phyloP scores from a whole-genome alignment of 2,797 vertebrate species.

The Erithacus rubecula region DNA sequence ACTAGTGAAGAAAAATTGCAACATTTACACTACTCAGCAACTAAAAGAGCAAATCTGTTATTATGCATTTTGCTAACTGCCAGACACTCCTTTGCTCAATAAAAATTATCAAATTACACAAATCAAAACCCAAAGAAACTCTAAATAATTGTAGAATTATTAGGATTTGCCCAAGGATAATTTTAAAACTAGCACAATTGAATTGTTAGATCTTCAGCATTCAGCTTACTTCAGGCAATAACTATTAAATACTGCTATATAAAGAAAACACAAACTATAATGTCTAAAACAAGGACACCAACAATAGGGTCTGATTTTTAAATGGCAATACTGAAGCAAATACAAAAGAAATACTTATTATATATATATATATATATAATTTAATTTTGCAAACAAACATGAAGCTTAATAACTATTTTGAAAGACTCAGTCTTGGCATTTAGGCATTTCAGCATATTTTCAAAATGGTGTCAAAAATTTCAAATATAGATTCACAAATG shows the following conservation, averaged over 20 bases:
- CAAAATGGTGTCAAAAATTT: not conserved
- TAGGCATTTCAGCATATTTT: not conserved
- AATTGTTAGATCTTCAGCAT: not conserved
- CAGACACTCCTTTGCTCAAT: not conserved
- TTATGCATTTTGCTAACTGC: conserved; percentile 1
- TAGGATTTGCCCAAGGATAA: not conserved
- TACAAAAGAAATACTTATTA: not conserved
- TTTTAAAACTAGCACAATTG: not conserved
- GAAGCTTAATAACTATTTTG: not conserved
- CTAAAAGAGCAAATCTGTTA: not conserved
- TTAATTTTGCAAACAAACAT: not conserved
- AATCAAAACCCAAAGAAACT: not conserved
- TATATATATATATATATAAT: not conserved
- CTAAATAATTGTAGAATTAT: not conserved
- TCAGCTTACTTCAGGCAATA: not conserved
- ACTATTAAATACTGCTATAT: not conserved
- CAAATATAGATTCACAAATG: not conserved
- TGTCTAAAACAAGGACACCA: not conserved
- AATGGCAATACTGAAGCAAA: not conserved
- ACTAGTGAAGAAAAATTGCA: conserved; percentile 2
- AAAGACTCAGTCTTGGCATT: not conserved
- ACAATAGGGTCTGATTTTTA: not conserved
- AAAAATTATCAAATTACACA: conserved; percentile 9
- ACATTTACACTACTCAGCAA: not conserved
- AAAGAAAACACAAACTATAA: not conserved